Base-by-base conservation (phyloP, 1,140 invertebrate genomes). In the Panonychus citri region DNA sequence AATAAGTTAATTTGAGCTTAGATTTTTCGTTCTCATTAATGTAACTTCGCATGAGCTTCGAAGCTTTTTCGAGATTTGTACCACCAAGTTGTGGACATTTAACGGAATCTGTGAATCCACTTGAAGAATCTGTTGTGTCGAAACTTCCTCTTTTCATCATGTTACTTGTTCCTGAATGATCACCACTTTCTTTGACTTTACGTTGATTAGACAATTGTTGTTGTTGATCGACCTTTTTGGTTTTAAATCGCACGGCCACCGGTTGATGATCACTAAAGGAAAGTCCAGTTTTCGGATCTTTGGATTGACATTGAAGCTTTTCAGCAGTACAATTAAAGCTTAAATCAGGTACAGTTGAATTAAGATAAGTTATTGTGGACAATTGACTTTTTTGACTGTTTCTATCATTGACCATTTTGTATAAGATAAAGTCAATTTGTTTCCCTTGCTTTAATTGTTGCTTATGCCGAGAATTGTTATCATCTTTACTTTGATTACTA, bases 191-290 rank as follows among this genome's bases (percentile, higher is more conserved):
- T 74, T 71, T 69, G 53, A 54, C 71, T 65, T 50, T 71, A 60
- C 65, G 74, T 71, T 39, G n/a, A 75, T 54, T 54, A 37, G 17
- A 13, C 26, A 24, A 13, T 46, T n/a, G n/a, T n/a, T n/a, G n/a
- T n/a, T n/a, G n/a, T n/a, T n/a, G n/a, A n/a, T n/a, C n/a, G n/a
- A n/a, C n/a, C n/a, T 48, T 48, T 1, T 5, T 46, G 5, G 15
- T 37, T 25, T 34, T 53, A 19, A 60, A 58, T 30, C 59, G 25
- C 15, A 49, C 55, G 1, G 43, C 55, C 40, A 61, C 60, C 15
- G 60, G 60, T 43, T 61, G 57, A 55, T 61, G 60, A 57, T 61
- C 60, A 42, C 60, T 61, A 24, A 55, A 61, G 19, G 60, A 61
- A 2, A 58, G 26, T 10, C 57, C 60, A n/a, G 55, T 24, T 17